Conservation (phyloP, 2,113 vertebrate species). For the Platysteira castanea region DNA sequence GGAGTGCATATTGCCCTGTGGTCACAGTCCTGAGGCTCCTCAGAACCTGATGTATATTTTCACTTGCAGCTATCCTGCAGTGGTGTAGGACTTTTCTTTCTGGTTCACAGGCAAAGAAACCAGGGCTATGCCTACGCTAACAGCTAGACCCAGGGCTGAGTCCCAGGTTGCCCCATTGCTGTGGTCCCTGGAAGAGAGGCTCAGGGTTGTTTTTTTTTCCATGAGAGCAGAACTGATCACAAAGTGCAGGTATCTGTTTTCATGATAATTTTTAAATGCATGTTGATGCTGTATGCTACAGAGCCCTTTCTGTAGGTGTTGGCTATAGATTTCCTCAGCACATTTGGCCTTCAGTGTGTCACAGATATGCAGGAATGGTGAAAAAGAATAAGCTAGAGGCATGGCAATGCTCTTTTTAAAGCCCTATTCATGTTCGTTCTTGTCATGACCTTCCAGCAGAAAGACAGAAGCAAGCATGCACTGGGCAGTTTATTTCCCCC, state of each 20-base stretch:
- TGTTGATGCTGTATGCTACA: fast-evolving
- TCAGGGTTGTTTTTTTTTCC: neutral
- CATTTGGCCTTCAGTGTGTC: neutral
- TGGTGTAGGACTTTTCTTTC: neutral
- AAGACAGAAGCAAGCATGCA: constrained; percentile 8
- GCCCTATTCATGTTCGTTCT: neutral
- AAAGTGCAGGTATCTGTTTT: neutral
- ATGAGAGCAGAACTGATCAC: neutral
- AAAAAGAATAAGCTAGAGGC: neutral
- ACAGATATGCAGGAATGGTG: neutral
- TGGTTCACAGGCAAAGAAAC: neutral
- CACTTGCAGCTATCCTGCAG: fast-evolving
- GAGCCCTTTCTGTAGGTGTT: neutral
- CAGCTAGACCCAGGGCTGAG: neutral
- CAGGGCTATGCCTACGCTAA: neutral
- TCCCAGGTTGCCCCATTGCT: neutral
- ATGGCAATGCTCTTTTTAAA: neutral
- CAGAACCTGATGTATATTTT: neutral
- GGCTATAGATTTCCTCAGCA: neutral
- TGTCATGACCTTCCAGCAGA: neutral
- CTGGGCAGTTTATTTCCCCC: neutral
- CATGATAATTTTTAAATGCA: neutral
- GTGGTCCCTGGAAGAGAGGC: neutral
- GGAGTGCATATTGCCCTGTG: neutral
- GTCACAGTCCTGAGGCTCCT: neutral